Evolutionary conservation across 2,113 vertebrate genomes (phyloP).

Genomic region (Cheirogaleus medius): DNA sequence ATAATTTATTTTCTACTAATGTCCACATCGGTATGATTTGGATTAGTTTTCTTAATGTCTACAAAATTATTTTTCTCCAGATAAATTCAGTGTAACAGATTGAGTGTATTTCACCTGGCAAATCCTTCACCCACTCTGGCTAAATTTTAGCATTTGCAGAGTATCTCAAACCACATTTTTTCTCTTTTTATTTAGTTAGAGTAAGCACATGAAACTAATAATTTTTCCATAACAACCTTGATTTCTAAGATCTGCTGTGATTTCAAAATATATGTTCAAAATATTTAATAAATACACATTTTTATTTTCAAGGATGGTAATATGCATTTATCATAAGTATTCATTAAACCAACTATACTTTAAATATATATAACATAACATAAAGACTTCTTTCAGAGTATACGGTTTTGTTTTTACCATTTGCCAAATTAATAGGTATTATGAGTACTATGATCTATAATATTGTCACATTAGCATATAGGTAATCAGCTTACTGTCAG

Average conservation of each 20-base stretch:
- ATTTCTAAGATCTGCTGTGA: background rate
- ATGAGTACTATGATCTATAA: background rate
- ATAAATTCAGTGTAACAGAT: background rate
- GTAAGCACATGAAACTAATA: background rate
- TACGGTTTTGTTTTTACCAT: background rate
- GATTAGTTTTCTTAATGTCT: background rate
- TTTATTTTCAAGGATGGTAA: background rate
- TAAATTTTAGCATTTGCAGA: background rate
- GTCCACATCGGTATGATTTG: background rate
- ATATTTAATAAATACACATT: background rate
- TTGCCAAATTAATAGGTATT: constrained; percentile 27
- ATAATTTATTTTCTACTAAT: background rate
- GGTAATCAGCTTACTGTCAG: background rate
- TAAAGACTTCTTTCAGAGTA: background rate
- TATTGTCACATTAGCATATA: constrained; percentile 6
- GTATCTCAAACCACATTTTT: background rate
- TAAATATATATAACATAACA: background rate
- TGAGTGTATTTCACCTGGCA: background rate
- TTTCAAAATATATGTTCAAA: background rate
- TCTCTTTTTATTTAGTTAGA: background rate
- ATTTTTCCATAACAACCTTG: background rate
- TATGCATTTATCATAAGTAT: background rate
- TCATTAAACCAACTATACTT: background rate
- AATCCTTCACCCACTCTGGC: background rate
- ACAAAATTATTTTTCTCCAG: background rate